These are phyloP conservation scores for Hestina assimilis DNA, from an alignment of 1,140 invertebrate genomes.

Conservation along the genomic window DNA sequence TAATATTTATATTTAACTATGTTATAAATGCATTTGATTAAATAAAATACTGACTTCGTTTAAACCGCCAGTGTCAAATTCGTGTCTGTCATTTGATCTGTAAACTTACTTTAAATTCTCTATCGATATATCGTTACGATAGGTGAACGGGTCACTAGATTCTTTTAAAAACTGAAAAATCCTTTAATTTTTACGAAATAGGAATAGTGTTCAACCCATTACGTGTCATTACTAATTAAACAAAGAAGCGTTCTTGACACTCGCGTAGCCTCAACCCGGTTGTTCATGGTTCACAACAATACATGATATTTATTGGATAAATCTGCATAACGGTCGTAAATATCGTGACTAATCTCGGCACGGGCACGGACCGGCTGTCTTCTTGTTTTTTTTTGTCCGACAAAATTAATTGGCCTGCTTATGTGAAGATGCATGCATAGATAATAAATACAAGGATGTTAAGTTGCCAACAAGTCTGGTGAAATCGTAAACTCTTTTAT, in stretches of 20 bases:
- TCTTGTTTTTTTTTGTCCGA: constrained; percentile 12
- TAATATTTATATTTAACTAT: too few species aligned
- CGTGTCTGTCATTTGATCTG: too few species aligned
- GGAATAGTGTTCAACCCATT: background rate
- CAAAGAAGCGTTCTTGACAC: constrained; percentile 42
- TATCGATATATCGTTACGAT: too few species aligned
- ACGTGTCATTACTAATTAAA: background rate
- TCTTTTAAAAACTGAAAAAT: too few species aligned
- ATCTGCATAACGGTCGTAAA: constrained; percentile 41
- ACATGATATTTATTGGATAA: constrained; percentile 45
- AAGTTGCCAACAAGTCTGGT: constrained; percentile 19
- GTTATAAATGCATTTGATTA: too few species aligned
- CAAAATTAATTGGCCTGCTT: constrained; percentile 15
- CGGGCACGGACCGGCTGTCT: background rate
- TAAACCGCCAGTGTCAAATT: too few species aligned
- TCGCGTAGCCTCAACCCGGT: constrained; percentile 41
- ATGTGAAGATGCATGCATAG: constrained; percentile 8
- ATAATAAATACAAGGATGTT: constrained; percentile 17
- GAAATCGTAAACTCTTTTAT: background rate
- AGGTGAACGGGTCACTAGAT: too few species aligned
- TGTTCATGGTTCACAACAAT: constrained; percentile 31
- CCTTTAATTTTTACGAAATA: too few species aligned
- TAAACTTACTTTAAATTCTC: too few species aligned
- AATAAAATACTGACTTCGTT: too few species aligned
- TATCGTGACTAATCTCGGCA: constrained; percentile 35